phyloP scores from a whole-genome alignment of 2,888 invertebrate genomes.

The Aphodius sticticus region DNA sequence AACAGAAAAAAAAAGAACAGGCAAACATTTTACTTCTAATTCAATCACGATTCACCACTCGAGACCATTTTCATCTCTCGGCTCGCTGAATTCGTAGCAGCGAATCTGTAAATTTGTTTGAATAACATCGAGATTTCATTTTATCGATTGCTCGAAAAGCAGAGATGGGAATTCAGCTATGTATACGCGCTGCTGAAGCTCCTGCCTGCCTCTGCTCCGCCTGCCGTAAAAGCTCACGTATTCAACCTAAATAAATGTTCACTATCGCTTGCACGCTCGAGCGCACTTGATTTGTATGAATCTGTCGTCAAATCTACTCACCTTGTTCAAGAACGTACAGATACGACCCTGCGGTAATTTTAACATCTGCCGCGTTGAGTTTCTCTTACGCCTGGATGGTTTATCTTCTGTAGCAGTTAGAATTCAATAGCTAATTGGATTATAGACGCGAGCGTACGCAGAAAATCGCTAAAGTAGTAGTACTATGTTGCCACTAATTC shows the following conservation, averaged over 20 bases:
- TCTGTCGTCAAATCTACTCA: neutral
- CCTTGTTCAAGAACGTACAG: neutral
- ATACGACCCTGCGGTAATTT: neutral
- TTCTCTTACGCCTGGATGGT: neutral
- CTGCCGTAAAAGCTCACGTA: neutral
- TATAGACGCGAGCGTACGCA: neutral
- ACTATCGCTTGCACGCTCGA: neutral
- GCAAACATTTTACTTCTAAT: neutral
- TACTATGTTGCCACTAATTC: too few relatives aligned
- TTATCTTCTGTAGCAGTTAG: neutral
- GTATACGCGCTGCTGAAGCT: too few relatives aligned
- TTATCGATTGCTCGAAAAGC: neutral
- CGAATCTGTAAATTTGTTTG: neutral
- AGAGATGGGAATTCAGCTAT: neutral
- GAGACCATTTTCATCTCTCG: neutral
- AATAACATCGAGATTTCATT: conserved; percentile 4
- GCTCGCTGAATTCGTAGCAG: neutral
- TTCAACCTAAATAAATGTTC: conserved; percentile 4
- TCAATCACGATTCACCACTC: neutral
- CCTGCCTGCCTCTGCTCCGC: too few relatives aligned
- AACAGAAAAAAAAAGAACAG: too few relatives aligned
- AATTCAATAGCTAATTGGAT: neutral
- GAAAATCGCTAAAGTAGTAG: neutral
- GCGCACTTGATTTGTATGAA: conserved; percentile 4
- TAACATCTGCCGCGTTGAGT: neutral